A percentile compares a stretch with the other conserved stretches of the same genome.
These are phyloP conservation scores for Hypothenemus hampei DNA, from an alignment of 1,140 invertebrate genomes.

Conservation along the genomic window DNA sequence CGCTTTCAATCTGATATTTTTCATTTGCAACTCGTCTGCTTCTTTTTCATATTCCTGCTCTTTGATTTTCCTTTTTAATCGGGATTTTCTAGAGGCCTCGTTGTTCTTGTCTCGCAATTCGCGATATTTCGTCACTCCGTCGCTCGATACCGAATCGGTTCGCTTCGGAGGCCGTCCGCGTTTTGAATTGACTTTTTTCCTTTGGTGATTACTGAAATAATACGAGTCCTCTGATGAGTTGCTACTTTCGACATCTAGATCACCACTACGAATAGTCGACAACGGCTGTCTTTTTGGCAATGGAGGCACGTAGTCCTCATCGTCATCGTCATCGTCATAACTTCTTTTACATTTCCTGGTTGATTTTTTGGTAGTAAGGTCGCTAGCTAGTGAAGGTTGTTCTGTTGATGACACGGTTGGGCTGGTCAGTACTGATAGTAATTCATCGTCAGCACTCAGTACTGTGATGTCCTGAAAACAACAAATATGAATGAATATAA, in stretches of 20 bases:
- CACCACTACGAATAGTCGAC: constrained; percentile 2
- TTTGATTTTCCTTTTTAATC: constrained; percentile 65
- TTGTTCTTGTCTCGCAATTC: constrained; percentile 70
- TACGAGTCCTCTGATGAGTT: constrained; percentile 15
- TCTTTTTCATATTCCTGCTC: constrained; percentile 47
- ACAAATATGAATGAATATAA: background rate
- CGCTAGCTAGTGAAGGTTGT: constrained; percentile 1
- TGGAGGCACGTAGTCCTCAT: constrained; percentile 40
- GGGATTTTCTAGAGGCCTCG: constrained; percentile 65
- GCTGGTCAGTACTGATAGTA: constrained; percentile 10
- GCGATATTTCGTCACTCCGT: constrained; percentile 51
- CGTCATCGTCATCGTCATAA: constrained; percentile 21
- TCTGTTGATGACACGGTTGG: background rate
- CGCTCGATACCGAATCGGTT: constrained; percentile 36
- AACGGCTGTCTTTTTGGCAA: constrained; percentile 9
- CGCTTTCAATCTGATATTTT: constrained; percentile 41
- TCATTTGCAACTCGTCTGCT: constrained; percentile 32
- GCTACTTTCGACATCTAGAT: constrained; percentile 3
- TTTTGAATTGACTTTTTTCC: constrained; percentile 12
- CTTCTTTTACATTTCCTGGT: constrained; percentile 2
- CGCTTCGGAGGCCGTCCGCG: constrained; percentile 39
- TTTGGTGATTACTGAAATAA: constrained; percentile 9
- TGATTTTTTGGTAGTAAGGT: background rate
- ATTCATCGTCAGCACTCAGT: constrained; percentile 20
- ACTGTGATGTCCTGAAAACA: constrained; percentile 27